These are phyloP conservation scores for Amphipoea lucens DNA, from an alignment of 2,888 invertebrate genomes.

Conservation along the genomic window DNA sequence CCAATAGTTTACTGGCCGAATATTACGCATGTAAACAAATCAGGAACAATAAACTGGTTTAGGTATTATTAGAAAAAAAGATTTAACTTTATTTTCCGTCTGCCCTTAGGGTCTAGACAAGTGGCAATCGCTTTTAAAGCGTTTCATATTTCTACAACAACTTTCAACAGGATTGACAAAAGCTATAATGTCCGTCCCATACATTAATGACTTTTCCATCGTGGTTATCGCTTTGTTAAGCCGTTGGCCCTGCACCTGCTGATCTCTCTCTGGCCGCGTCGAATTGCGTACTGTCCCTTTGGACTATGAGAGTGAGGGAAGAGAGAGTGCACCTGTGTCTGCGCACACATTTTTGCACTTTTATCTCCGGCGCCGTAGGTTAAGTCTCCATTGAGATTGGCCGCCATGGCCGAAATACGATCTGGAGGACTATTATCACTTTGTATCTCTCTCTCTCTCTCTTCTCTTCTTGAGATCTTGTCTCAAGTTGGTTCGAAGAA, in stretches of 20 bases:
- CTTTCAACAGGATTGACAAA: neutral
- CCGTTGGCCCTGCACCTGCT: neutral
- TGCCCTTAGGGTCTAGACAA: neutral
- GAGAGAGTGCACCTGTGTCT: neutral
- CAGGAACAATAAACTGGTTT: conserved; percentile 4
- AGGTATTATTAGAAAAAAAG: neutral
- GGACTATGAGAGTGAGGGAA: neutral
- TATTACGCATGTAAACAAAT: conserved; percentile 5
- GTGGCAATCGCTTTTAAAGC: neutral
- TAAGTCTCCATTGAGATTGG: neutral
- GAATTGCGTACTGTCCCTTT: neutral
- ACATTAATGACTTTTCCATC: neutral
- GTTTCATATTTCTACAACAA: neutral
- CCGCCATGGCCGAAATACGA: neutral
- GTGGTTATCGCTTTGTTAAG: neutral
- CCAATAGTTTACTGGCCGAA: conserved; percentile 9
- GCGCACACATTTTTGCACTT: neutral
- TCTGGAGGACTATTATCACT: neutral
- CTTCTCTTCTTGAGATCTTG: neutral
- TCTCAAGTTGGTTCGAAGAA: neutral
- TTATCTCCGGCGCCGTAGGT: neutral
- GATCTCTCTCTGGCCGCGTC: neutral
- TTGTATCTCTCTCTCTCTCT: no score
- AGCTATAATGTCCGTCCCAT: neutral
- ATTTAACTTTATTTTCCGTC: neutral